Conservation (phyloP, 2,888 invertebrate genomes). For the Ypsolopha sequella region DNA sequence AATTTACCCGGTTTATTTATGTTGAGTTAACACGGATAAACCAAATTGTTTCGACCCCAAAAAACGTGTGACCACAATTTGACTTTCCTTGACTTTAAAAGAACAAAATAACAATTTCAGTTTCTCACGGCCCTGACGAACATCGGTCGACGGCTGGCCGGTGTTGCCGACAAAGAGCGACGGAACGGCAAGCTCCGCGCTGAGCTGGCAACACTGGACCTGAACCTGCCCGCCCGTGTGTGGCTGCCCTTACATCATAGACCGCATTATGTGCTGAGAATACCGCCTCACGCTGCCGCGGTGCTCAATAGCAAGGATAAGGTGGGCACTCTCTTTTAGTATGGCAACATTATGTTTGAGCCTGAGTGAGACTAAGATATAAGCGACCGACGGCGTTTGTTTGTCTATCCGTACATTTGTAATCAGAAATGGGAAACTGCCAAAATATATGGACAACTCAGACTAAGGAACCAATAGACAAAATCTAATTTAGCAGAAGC, state of each 20-base stretch:
- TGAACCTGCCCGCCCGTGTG: conserved; percentile 97
- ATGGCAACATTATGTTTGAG: too few species aligned
- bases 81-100: too few species aligned
- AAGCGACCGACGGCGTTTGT: too few species aligned
- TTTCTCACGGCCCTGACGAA: conserved; percentile 52
- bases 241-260: conserved; percentile 95
- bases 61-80: too few species aligned
- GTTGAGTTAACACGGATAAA: neutral
- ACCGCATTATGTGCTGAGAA: conserved; percentile 94
- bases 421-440: too few species aligned
- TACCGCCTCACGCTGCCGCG: conserved; percentile 97
- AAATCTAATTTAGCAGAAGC: too few species aligned
- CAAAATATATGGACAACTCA: too few species aligned
- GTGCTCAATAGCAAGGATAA: conserved; percentile 99
- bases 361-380: too few species aligned
- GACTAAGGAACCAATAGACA: too few species aligned
- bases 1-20: neutral
- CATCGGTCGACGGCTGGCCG: conserved; percentile 52
- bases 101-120: conserved; percentile 22
- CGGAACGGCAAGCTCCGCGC: conserved; percentile 93
- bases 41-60: too few species aligned
- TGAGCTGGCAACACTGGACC: conserved; percentile 92
- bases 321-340: conserved; percentile 26
- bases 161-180: conserved; percentile 76
- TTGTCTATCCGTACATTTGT: too few species aligned